Evolutionary conservation across 2,888 invertebrate species (phyloP).

Genomic region (Hecatera dysodea): DNA sequence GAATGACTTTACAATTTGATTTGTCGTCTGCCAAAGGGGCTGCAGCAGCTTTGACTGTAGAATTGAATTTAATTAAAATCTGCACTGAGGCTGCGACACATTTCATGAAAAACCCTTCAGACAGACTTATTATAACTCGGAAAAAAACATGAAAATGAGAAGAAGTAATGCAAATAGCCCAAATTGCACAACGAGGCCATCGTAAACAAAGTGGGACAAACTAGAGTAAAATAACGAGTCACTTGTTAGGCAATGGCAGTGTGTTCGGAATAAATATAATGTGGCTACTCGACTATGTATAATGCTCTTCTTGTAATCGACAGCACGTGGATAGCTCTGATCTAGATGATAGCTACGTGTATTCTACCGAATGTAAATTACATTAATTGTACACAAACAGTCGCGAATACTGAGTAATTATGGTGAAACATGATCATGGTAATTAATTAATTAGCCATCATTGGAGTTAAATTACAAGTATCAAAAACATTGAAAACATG

Average conservation of each 20-base stretch:
- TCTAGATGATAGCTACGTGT: too few relatives aligned
- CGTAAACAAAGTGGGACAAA: constrained; percentile 80
- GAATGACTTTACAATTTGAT: constrained; percentile 35
- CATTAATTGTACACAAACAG: constrained; percentile 21
- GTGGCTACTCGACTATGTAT: constrained; percentile 69
- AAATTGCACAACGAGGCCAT: constrained; percentile 71
- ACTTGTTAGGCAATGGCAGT: constrained; percentile 82
- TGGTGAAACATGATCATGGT: constrained; percentile 25
- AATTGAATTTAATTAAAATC: constrained; percentile 16
- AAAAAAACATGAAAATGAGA: constrained; percentile 39
- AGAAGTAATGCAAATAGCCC: constrained; percentile 63
- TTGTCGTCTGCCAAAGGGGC: constrained; percentile 15
- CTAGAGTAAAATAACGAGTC: constrained; percentile 79
- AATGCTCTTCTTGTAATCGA: constrained; percentile 78
- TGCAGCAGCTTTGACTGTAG: not conserved
- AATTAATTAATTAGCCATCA: constrained; percentile 31
- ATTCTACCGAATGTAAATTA: constrained; percentile 54
- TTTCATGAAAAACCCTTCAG: not conserved
- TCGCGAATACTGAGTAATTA: constrained; percentile 23
- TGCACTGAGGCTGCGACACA: not conserved
- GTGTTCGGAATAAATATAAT: constrained; percentile 82
- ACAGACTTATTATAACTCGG: not conserved
- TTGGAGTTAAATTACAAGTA: constrained; percentile 8
- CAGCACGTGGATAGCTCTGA: constrained; percentile 73
- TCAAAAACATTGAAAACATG: constrained; percentile 15